Percentiles rank a stretch among this genome's conserved stretches.
Conservation (phyloP, 2,113 vertebrate genomes). For the Holacanthus passer region DNA sequence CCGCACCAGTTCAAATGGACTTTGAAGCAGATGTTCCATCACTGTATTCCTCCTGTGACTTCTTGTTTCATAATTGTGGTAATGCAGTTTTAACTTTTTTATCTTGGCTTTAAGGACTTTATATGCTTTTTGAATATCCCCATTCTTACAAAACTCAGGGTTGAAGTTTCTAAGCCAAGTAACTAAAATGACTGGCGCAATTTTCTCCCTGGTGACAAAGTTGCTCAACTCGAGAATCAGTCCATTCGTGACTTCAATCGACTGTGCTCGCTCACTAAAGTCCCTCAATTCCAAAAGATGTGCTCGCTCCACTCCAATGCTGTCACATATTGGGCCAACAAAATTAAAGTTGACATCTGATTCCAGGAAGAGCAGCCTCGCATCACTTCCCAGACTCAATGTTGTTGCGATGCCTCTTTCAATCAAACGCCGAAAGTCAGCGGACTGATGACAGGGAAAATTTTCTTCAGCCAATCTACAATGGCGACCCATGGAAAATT, state of each 20-base stretch:
- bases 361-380: constrained; percentile 76
- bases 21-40: constrained; percentile 81
- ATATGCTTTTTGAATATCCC: constrained; percentile 75
- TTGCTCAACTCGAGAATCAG: constrained; percentile 82
- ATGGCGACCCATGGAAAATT: constrained; percentile 78
- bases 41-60: constrained; percentile 75
- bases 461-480: constrained; percentile 81
- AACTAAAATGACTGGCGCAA: constrained; percentile 79
- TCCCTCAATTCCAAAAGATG: constrained; percentile 83
- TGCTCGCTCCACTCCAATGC: constrained; percentile 80
- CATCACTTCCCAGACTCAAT: constrained; percentile 73
- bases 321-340: constrained; percentile 86
- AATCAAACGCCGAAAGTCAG: constrained; percentile 83
- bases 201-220: constrained; percentile 79
- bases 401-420: constrained; percentile 79
- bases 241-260: constrained; percentile 82
- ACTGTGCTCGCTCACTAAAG: constrained; percentile 80
- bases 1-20: constrained; percentile 78
- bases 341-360: constrained; percentile 83
- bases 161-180: constrained; percentile 84
- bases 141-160: constrained; percentile 77
- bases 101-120: constrained; percentile 70
- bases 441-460: constrained; percentile 74
- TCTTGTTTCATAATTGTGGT: constrained; percentile 74
- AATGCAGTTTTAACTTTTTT: constrained; percentile 73